Evolutionary conservation across 2,888 invertebrate species (phyloP), one percentile per base, ranked within the genome.

Genomic region (Lysandra coridon): DNA sequence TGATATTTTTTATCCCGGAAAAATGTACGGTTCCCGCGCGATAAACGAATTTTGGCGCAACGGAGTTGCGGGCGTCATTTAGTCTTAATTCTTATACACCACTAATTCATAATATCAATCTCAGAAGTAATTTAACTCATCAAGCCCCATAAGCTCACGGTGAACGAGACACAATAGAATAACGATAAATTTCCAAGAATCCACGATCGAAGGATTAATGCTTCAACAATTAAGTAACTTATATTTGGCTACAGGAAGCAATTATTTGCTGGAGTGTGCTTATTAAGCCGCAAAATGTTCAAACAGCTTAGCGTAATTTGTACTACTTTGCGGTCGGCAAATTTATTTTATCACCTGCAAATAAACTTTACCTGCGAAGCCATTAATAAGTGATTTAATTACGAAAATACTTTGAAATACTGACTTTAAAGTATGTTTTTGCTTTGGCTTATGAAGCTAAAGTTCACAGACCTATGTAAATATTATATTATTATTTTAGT

Each of bases 271-370:
- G 6, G 44, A 74, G 44, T 74, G 6, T 44, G 30, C 74, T 74
- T 44, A 74, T 44, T 74, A 74, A 74, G 44, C 74, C 74, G 17
- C 74, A 44, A 74, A 69, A 44, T 74, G 44, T 44, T 74, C 74
- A 74, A 44, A 74, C 44, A 74, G 74, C 74, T 74, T 74, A 44
- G 23, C 44, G 74, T 44, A 74, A 74, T 74, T 74, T 74, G 74
- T 23, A 74, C 40, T 44, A 74, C 74, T 74, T 73, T 74, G 74
- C 30, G 74, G 74, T 74, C 10, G n/a, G 17, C 74, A 74, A 74
- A 74, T 74, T 74, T 74, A 74, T 74, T 44, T 74, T 74, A 74
- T 44, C 44, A 74, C 74, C 74, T 74, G 74, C 44, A 44, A 74
- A 74, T 74, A 74, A 23, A 74, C 23, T 74, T 69, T 17, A 69